phyloP scores from a whole-genome alignment of 2,113 vertebrate species.

The Zingel zingel region DNA sequence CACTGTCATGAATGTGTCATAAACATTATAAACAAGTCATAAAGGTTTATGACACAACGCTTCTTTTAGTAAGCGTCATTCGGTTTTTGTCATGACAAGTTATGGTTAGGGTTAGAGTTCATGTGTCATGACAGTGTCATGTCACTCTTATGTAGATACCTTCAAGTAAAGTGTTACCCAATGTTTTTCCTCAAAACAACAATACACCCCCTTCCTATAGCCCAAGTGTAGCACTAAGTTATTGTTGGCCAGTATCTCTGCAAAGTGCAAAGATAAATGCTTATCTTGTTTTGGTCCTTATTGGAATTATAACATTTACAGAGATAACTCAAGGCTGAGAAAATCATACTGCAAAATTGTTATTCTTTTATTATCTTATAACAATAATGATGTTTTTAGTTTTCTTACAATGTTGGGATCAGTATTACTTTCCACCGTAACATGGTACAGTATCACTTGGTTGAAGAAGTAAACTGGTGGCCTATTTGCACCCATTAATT shows the following conservation, averaged over 20 bases:
- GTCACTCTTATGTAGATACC: too few species aligned
- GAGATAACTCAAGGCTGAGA: neutral
- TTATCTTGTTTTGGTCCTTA: neutral
- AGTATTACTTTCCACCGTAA: neutral
- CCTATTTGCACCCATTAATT: neutral
- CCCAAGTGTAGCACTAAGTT: neutral
- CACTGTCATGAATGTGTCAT: too few species aligned
- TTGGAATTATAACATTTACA: neutral
- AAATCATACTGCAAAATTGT: neutral
- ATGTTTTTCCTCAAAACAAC: too few species aligned
- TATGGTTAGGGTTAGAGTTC: too few species aligned
- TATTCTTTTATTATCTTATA: too few species aligned
- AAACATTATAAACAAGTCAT: too few species aligned
- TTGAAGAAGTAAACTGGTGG: neutral
- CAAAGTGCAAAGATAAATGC: neutral
- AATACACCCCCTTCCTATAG: neutral
- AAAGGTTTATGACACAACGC: too few species aligned
- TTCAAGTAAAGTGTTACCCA: too few species aligned
- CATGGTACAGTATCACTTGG: neutral
- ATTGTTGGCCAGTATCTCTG: neutral
- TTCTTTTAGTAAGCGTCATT: too few species aligned
- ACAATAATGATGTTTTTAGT: too few species aligned
- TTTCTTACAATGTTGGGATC: neutral
- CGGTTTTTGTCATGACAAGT: too few species aligned
- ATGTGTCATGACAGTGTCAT: too few species aligned